Evolutionary conservation across 1,140 invertebrate species (phyloP).

Genomic region (Procambarus virginalis): DNA sequence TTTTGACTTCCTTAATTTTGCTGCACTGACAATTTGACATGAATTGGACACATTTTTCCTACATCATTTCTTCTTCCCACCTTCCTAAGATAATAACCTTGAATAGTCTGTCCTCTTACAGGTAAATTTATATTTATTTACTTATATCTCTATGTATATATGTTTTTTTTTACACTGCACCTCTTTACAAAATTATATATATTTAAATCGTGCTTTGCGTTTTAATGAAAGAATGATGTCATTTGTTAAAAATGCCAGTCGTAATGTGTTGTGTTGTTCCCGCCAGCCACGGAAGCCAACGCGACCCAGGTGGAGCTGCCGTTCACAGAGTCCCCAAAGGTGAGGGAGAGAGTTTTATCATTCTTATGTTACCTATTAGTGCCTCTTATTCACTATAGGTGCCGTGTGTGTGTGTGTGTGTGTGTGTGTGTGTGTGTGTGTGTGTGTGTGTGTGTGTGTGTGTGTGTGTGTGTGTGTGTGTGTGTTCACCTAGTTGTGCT

Average conservation of each 20-base stretch:
- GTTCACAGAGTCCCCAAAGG: slow-evolving; percentile 9
- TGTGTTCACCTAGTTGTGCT: no score
- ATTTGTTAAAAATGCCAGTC: neutral
- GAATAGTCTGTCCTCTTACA: neutral
- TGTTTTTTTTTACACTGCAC: no score
- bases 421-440: no score
- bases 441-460: no score
- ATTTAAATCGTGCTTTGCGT: neutral
- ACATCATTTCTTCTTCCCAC: neutral
- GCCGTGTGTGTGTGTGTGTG: no score
- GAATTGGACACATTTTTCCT: neutral
- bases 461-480: no score
- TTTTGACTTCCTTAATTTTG: neutral
- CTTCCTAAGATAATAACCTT: neutral
- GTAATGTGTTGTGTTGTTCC: neutral
- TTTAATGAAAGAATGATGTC: neutral
- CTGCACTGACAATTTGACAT: neutral
- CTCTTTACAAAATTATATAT: neutral
- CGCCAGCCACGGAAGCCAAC: neutral
- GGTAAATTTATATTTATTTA: no score
- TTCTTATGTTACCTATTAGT: neutral
- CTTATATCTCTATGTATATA: no score
- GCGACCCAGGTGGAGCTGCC: neutral
- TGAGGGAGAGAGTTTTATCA: neutral
- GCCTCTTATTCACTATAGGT: neutral